phyloP scores from a whole-genome alignment of 2,113 vertebrate genomes.

The Megalops atlanticus region DNA sequence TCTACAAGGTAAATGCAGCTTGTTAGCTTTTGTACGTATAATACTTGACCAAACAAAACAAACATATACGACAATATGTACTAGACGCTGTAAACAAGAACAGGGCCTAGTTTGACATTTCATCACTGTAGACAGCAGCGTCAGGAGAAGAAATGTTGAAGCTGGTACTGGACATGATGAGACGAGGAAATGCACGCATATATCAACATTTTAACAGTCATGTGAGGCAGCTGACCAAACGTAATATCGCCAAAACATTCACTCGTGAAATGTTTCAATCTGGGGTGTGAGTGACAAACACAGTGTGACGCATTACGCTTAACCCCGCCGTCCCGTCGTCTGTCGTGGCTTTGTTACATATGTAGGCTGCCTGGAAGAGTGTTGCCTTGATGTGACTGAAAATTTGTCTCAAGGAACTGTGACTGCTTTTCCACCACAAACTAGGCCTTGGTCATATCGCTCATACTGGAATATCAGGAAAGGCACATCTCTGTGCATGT shows the following conservation, averaged over 20 bases:
- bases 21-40: neutral
- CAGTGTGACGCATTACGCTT: neutral
- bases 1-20: conserved; percentile 86
- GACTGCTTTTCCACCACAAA: conserved; percentile 26
- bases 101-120: neutral
- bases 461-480: neutral
- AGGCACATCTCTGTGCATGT: too few relatives aligned
- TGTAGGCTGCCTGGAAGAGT: neutral
- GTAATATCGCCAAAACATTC: neutral
- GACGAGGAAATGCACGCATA: neutral
- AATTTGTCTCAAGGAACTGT: neutral
- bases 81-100: neutral
- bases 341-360: conserved; percentile 2
- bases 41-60: neutral
- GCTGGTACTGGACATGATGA: neutral
- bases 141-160: neutral
- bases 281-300: neutral
- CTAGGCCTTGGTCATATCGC: conserved; percentile 25
- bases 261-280: neutral
- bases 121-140: neutral
- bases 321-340: neutral
- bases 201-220: neutral
- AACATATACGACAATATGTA: neutral
- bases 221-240: neutral
- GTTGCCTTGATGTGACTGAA: conserved; percentile 17